Evolutionary conservation across 2,888 invertebrate species (phyloP).

Genomic region (Cinara cedri): DNA sequence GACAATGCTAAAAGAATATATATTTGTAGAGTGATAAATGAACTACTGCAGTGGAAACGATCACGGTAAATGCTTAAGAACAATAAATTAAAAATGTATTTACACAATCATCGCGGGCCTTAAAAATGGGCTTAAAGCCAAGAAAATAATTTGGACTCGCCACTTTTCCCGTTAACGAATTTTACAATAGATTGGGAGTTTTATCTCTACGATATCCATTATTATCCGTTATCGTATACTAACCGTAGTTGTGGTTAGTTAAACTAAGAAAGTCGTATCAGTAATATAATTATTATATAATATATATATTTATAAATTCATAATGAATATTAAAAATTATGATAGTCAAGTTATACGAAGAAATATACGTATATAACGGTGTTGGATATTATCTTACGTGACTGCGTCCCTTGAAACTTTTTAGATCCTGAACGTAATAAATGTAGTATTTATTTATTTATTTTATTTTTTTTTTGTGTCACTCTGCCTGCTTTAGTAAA

Average conservation of each 20-base stretch:
- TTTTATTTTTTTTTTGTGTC: too few species aligned
- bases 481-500: too few species aligned
- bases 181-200: background rate
- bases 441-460: too few species aligned
- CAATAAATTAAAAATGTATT: slow-evolving; percentile 35
- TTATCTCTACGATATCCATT: background rate
- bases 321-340: too few species aligned
- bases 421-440: too few species aligned
- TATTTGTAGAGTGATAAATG: slow-evolving; percentile 24
- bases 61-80: background rate
- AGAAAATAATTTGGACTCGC: slow-evolving; percentile 40
- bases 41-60: background rate
- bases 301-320: too few species aligned
- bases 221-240: background rate
- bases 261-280: background rate
- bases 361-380: too few species aligned
- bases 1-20: slow-evolving; percentile 1
- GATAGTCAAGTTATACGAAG: too few species aligned
- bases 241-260: background rate
- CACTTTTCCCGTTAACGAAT: slow-evolving; percentile 19
- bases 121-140: slow-evolving; percentile 29
- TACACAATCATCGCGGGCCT: slow-evolving; percentile 7
- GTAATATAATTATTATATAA: too few species aligned
- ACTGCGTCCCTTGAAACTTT: too few species aligned
- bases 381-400: too few species aligned